Conservation (phyloP, 2,113 vertebrate species). For the Paracanthobrama guichenoti region DNA sequence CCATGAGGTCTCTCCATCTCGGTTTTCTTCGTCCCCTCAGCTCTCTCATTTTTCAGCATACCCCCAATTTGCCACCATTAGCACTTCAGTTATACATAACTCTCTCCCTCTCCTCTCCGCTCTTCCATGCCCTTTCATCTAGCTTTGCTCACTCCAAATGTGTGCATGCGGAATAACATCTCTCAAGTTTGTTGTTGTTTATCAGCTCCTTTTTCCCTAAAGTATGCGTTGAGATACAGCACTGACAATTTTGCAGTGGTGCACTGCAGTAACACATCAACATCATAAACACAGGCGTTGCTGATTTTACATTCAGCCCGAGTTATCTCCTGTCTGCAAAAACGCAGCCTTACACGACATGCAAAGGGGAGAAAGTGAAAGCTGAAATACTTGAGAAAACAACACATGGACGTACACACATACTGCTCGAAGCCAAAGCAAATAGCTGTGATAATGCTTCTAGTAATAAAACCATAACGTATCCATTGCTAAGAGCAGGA, state of each 20-base stretch:
- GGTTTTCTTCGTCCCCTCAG: conserved; percentile 45
- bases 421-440: conserved; percentile 21
- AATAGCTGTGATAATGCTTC: conserved; percentile 15
- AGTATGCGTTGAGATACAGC: conserved; percentile 24
- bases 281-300: conserved; percentile 48
- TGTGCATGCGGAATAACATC: background rate
- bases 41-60: conserved; percentile 23
- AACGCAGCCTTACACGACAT: background rate
- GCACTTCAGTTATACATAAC: background rate
- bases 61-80: conserved; percentile 12
- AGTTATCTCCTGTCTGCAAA: conserved; percentile 8
- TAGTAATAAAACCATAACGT: background rate
- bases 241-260: conserved; percentile 45
- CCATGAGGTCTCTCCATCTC: conserved; percentile 21
- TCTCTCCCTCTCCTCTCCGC: conserved; percentile 33
- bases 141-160: conserved; percentile 2
- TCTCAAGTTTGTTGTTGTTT: conserved; percentile 54
- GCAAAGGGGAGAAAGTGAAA: conserved; percentile 52
- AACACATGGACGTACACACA: conserved; percentile 28
- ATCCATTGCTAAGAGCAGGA: conserved; percentile 1
- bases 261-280: conserved; percentile 20
- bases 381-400: conserved; percentile 36
- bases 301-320: conserved; percentile 53
- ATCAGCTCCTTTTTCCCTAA: conserved; percentile 39
- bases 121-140: conserved; percentile 43